Percentiles rank a stretch among this genome's conserved stretches.
phyloP scores from a whole-genome alignment of 2,113 vertebrate species.

The Leptobrachium ailaonicum region DNA sequence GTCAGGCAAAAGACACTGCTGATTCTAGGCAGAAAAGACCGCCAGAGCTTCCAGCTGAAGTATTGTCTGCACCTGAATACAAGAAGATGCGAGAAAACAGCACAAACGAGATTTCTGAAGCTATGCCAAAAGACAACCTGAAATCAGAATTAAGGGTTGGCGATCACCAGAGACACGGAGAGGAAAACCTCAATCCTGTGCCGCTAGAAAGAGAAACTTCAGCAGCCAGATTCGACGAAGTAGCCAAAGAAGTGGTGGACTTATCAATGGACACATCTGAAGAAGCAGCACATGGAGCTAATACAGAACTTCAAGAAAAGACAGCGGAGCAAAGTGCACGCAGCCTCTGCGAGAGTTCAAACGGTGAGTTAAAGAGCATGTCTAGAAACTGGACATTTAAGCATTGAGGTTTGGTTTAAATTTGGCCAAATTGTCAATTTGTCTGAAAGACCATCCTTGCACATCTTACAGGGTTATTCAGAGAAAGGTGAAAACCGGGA shows the following conservation, averaged over 20 bases:
- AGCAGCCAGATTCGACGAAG: not conserved
- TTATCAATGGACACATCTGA: not conserved
- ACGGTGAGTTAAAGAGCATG: conserved; percentile 71
- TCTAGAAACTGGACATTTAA: too few relatives aligned
- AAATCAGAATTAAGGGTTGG: not conserved
- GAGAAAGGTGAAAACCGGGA: too few relatives aligned
- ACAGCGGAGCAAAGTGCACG: conserved; percentile 57
- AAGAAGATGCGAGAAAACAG: not conserved
- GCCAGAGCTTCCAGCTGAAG: not conserved
- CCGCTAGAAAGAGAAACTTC: not conserved
- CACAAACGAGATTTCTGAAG: not conserved
- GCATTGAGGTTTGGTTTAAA: too few relatives aligned
- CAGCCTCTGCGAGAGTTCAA: conserved; percentile 80
- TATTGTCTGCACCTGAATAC: not conserved
- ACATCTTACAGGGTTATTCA: too few relatives aligned
- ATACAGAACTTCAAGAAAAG: conserved; percentile 51
- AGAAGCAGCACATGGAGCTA: conserved; percentile 14
- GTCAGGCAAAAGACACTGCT: not conserved
- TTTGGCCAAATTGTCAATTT: too few relatives aligned
- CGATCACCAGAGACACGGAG: not conserved
- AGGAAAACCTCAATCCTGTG: conserved; percentile 6
- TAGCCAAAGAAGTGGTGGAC: not conserved
- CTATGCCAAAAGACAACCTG: conserved; percentile 10
- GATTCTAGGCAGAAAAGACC: not conserved
- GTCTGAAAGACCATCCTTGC: too few relatives aligned